phyloP scores from a whole-genome alignment of 53 echinoderm and acorn worm species.

The Stichopus horrens region DNA sequence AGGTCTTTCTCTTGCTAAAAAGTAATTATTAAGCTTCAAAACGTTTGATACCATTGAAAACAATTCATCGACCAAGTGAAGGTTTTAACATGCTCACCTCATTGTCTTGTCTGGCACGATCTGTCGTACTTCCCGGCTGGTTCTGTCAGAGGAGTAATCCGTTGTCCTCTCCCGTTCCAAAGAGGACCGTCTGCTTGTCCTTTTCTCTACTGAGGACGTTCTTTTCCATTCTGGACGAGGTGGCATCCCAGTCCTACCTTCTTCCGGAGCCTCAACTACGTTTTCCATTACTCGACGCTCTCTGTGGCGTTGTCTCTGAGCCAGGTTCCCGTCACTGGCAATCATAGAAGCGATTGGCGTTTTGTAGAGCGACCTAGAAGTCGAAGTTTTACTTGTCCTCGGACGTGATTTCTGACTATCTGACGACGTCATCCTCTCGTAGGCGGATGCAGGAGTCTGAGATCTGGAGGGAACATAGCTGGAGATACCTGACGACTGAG shows the following conservation, averaged over 20 bases:
- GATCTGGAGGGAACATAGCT: neutral
- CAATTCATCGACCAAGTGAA: too few relatives aligned
- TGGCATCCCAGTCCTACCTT: slow-evolving; percentile 49
- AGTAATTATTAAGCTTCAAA: too few relatives aligned
- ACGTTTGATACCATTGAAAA: too few relatives aligned
- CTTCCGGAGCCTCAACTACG: neutral
- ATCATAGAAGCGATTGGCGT: slow-evolving; percentile 36
- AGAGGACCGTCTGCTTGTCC: neutral
- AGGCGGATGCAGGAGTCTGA: neutral
- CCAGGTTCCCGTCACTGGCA: slow-evolving; percentile 15
- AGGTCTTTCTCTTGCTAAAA: too few relatives aligned
- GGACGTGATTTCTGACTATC: neutral
- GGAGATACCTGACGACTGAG: neutral
- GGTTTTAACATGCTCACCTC: neutral
- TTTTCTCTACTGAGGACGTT: slow-evolving; percentile 18
- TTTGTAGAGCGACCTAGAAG: neutral
- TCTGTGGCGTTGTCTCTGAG: neutral
- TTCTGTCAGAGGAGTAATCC: neutral
- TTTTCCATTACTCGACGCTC: neutral
- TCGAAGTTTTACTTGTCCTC: neutral
- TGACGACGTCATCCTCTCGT: neutral
- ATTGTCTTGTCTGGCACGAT: slow-evolving; percentile 28
- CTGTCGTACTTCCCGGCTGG: neutral
- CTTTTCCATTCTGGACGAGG: slow-evolving; percentile 58
- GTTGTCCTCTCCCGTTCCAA: neutral